Conservation (phyloP, 2,888 invertebrate genomes). For the Allolobophora icterica region DNA sequence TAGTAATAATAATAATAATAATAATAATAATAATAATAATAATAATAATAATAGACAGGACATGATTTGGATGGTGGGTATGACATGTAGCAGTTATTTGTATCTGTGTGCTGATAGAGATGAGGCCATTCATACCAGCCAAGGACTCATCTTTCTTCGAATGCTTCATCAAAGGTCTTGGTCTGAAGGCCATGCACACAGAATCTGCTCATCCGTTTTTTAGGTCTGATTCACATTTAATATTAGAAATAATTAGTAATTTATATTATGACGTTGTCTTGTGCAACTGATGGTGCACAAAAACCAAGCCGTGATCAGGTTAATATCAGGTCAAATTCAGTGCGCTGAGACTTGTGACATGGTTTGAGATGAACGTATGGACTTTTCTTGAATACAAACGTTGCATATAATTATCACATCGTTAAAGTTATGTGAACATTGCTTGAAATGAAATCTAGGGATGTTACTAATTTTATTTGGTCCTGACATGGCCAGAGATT, state of each 20-base stretch:
- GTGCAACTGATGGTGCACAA: background rate
- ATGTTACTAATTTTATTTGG: background rate
- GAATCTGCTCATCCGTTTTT: slow-evolving; percentile 21
- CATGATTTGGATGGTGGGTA: background rate
- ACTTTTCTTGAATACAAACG: too few species aligned
- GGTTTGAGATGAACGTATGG: background rate
- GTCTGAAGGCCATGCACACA: slow-evolving; percentile 37
- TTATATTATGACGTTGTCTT: background rate
- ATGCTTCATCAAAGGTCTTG: slow-evolving; percentile 56
- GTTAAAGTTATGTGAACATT: too few species aligned
- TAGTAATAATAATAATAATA: too few species aligned
- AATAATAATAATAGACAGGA: too few species aligned
- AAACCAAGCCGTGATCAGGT: background rate
- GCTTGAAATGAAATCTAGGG: too few species aligned
- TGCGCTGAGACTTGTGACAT: background rate
- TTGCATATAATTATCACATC: too few species aligned
- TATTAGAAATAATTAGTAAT: background rate
- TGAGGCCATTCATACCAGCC: slow-evolving; percentile 63
- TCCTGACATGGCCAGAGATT: background rate
- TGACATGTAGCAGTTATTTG: background rate
- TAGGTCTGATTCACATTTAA: background rate
- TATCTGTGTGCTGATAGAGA: slow-evolving; percentile 51
- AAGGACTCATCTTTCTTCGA: slow-evolving; percentile 60
- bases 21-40: too few species aligned
- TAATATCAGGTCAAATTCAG: background rate